Conservation (phyloP, 2,888 invertebrate species). For the Macrostomum cliftonense region DNA sequence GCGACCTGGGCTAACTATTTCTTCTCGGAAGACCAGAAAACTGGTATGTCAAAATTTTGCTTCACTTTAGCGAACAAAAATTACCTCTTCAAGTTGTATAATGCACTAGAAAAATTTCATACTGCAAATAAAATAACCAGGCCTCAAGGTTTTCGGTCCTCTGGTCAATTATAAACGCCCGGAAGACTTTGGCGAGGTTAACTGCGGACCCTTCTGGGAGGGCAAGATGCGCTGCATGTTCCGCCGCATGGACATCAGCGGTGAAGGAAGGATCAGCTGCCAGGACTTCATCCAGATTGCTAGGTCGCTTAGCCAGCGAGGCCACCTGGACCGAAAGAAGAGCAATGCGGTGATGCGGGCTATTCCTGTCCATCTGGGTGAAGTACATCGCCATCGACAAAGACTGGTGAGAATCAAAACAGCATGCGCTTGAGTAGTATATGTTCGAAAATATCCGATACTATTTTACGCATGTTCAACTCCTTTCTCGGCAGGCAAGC, state of each 20-base stretch:
- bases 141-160: slow-evolving; percentile 3
- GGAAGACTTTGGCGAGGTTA: slow-evolving; percentile 8
- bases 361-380: slow-evolving; percentile 11
- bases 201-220: slow-evolving; percentile 9
- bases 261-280: slow-evolving; percentile 8
- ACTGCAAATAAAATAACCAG: no score
- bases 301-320: slow-evolving; percentile 5
- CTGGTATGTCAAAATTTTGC: neutral
- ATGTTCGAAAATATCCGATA: no score
- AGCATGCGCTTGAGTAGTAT: no score
- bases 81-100: no score
- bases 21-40: slow-evolving; percentile 9
- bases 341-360: slow-evolving; percentile 7
- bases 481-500: slow-evolving; percentile 1
- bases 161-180: slow-evolving; percentile 11
- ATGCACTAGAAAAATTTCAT: no score
- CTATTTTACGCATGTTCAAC: no score
- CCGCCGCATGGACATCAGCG: slow-evolving; percentile 4
- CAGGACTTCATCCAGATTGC: slow-evolving; percentile 12
- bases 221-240: slow-evolving; percentile 12
- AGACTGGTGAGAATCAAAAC: slow-evolving; percentile 1
- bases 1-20: slow-evolving; percentile 7
- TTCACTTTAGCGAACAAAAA: no score
- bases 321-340: slow-evolving; percentile 7
- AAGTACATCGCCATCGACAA: slow-evolving; percentile 10